Percentiles rank a stretch among this genome's conserved stretches.
phyloP scores from a whole-genome alignment of 2,113 vertebrate genomes.

The Elephas maximus region DNA sequence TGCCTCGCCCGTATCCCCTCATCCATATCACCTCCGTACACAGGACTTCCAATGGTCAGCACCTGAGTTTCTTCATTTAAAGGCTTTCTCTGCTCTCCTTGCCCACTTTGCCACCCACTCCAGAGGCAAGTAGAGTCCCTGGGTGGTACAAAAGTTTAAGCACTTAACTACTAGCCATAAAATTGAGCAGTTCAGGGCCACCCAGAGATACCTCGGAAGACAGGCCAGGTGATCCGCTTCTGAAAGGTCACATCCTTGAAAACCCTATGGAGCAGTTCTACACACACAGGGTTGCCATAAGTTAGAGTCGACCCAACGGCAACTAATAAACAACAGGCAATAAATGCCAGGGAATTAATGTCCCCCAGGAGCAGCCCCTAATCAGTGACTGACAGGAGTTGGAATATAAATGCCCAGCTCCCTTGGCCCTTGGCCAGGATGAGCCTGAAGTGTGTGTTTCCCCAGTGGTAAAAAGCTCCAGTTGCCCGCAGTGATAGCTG shows the following conservation, averaged over 20 bases:
- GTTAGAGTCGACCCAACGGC: too few relatives aligned
- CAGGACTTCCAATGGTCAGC: background rate
- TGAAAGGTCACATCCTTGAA: too few relatives aligned
- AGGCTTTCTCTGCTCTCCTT: background rate
- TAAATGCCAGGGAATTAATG: background rate
- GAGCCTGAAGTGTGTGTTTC: background rate
- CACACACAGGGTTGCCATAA: background rate
- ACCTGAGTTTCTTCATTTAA: background rate
- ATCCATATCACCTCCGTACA: background rate
- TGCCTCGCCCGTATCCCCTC: too few relatives aligned
- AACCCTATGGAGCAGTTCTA: background rate
- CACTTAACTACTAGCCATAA: too few relatives aligned
- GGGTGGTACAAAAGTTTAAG: too few relatives aligned
- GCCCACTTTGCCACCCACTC: background rate
- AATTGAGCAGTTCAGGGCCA: too few relatives aligned
- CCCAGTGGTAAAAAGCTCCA: background rate
- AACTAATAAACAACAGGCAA: background rate
- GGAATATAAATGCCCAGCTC: background rate
- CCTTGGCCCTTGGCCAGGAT: background rate
- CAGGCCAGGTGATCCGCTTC: too few relatives aligned
- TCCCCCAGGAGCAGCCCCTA: background rate
- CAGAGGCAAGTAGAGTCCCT: background rate
- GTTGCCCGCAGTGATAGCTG: background rate
- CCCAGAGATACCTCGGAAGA: too few relatives aligned
- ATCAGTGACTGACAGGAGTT: background rate